Evolutionary conservation across 2,888 invertebrate genomes (phyloP), one percentile per base, ranked within the genome.

Genomic region (Temnothorax rugatulus): DNA sequence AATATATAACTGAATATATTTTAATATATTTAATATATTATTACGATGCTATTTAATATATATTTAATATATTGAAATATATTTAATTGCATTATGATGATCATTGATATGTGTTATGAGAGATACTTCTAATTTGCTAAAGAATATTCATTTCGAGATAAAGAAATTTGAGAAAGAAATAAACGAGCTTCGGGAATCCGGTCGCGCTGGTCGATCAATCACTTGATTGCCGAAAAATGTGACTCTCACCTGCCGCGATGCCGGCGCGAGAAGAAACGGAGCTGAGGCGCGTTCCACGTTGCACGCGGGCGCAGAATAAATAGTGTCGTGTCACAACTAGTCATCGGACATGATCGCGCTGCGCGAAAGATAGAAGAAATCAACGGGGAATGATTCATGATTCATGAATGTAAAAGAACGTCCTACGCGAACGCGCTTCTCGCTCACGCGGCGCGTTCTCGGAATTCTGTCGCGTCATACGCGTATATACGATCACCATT

Each of bases 321-420:
- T 50, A 81, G 74, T n/a, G 13, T n/a, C 59, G 18, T 61, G 74
- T 73, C 74, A 81, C 75, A 81, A 74, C 79, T 81, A 81, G 74
- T 81, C 79, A 61, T 73, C 79, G 57, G 74, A 59, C 21, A 69
- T 34, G 74, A 13, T 79, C 34, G 57, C 29, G 34, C 59, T 8
- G 13, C 54, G n/a, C 34, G 74, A 73, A 41, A 38, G 71, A 66
- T 75, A 25, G 73, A 73, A 71, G 52, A 54, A 77, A 41, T 79
- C 71, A 71, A 44, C 73, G 29, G 21, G 21, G 38, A 73, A 61
- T 81, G 79, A 73, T 74, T 73, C 79, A 61, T 81, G 79, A 73
- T 74, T 73, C 79, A 81, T 47, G 75, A 81, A 81, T 73, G 47
- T 44, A 57, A 81, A 73, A 74, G 75, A 73, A 25, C 75, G 38